Conservation (phyloP, 2,113 vertebrate genomes). For the Platichthys flesus region DNA sequence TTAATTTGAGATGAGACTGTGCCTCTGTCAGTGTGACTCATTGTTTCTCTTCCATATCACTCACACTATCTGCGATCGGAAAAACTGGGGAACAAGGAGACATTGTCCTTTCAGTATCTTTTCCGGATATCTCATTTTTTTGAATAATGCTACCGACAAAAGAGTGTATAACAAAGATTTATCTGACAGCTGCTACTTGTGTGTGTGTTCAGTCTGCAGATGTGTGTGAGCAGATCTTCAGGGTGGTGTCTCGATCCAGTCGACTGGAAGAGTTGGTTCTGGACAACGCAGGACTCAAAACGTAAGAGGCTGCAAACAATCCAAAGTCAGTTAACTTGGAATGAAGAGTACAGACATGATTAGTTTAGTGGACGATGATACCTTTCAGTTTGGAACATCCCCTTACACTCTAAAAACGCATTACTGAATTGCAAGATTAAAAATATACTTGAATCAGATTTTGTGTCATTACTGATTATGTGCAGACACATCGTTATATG, state of each 20-base stretch:
- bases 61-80: background rate
- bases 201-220: constrained; percentile 87
- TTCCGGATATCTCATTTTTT: background rate
- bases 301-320: constrained; percentile 78
- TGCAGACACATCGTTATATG: no score
- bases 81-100: background rate
- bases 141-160: background rate
- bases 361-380: no score
- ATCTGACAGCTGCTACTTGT: background rate
- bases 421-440: no score
- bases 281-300: constrained; percentile 95
- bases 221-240: constrained; percentile 95
- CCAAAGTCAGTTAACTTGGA: no score
- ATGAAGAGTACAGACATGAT: no score
- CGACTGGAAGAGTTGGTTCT: constrained; percentile 93
- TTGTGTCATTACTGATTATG: no score
- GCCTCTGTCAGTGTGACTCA: background rate
- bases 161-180: background rate
- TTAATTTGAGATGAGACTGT: background rate
- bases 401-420: no score
- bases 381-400: no score
- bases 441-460: no score
- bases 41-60: background rate
- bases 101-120: background rate
- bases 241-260: constrained; percentile 91